A percentile compares a stretch with the other conserved stretches of the same genome.
phyloP scores from a whole-genome alignment of 2,888 invertebrate species.

The Poecilus cupreus region DNA sequence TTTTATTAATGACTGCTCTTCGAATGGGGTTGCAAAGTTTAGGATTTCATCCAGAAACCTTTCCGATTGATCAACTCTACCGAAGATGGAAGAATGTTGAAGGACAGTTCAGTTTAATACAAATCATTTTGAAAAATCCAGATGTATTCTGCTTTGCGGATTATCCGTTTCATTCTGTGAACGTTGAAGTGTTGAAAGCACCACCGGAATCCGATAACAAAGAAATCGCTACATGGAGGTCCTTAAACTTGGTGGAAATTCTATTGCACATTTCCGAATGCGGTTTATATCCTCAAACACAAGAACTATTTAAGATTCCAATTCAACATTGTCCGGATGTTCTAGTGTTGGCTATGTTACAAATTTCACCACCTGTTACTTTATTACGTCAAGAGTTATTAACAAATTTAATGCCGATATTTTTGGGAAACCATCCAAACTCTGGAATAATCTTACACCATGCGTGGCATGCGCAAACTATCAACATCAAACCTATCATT shows the following conservation, averaged over 20 bases:
- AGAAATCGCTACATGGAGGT: conserved; percentile 95
- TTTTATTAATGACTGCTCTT: conserved; percentile 87
- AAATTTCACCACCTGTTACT: conserved; percentile 88
- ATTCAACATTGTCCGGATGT: conserved; percentile 96
- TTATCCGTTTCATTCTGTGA: conserved; percentile 89
- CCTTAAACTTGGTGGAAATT: conserved; percentile 91
- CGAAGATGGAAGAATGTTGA: conserved; percentile 95
- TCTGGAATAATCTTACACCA: conserved; percentile 96
- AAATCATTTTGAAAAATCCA: conserved; percentile 90
- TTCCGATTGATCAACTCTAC: conserved; percentile 93
- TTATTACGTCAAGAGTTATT: conserved; percentile 90
- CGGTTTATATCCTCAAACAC: conserved; percentile 87
- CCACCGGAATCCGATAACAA: conserved; percentile 96
- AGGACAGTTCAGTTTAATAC: conserved; percentile 92
- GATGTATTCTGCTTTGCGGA: conserved; percentile 97
- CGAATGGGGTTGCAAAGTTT: conserved; percentile 87
- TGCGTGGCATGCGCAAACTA: conserved; percentile 91
- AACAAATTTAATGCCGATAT: conserved; percentile 91
- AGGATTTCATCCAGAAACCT: conserved; percentile 81
- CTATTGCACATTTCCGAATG: conserved; percentile 91
- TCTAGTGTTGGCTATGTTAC: conserved; percentile 89
- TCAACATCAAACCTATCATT: conserved; percentile 85
- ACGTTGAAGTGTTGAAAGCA: conserved; percentile 92
- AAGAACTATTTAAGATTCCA: conserved; percentile 94
- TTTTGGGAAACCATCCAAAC: conserved; percentile 96